These are phyloP conservation scores for Eretmocerus hayati DNA, from an alignment of 2,888 invertebrate genomes.

Conservation along the genomic window DNA sequence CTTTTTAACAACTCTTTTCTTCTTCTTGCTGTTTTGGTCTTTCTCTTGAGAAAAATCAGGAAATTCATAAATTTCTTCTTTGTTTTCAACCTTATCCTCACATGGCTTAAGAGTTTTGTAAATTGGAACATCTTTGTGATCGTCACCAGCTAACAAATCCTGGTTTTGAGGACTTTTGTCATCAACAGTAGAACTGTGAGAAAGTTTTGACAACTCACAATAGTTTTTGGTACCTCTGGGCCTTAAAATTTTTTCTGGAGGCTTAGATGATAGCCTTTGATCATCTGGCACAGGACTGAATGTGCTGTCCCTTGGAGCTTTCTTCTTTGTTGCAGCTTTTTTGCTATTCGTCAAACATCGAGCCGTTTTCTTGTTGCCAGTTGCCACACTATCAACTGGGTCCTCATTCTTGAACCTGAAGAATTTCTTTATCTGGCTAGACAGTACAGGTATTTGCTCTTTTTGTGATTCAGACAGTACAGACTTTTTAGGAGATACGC, in stretches of 20 bases:
- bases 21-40: conserved; percentile 9
- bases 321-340: neutral
- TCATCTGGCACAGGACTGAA: conserved; percentile 1
- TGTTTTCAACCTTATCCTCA: conserved; percentile 12
- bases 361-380: too few species aligned
- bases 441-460: too few species aligned
- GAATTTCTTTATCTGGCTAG: too few species aligned
- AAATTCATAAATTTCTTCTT: conserved; percentile 23
- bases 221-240: conserved; percentile 17
- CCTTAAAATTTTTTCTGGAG: conserved; percentile 10
- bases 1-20: conserved; percentile 10
- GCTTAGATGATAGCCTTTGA: neutral
- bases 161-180: neutral
- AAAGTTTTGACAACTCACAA: conserved; percentile 16
- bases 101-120: conserved; percentile 14
- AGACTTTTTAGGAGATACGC: neutral
- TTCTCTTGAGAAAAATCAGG: conserved; percentile 17
- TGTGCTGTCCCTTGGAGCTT: conserved; percentile 1
- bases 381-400: too few species aligned
- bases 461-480: too few species aligned
- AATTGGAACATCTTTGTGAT: conserved; percentile 15
- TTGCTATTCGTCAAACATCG: too few species aligned
- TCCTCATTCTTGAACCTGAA: too few species aligned
- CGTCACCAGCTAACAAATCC: neutral
- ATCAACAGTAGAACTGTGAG: conserved; percentile 2